Percentiles rank a stretch among this genome's conserved stretches.
phyloP scores from a whole-genome alignment of 2,888 invertebrate genomes.

The Opisthograptis luteolata region DNA sequence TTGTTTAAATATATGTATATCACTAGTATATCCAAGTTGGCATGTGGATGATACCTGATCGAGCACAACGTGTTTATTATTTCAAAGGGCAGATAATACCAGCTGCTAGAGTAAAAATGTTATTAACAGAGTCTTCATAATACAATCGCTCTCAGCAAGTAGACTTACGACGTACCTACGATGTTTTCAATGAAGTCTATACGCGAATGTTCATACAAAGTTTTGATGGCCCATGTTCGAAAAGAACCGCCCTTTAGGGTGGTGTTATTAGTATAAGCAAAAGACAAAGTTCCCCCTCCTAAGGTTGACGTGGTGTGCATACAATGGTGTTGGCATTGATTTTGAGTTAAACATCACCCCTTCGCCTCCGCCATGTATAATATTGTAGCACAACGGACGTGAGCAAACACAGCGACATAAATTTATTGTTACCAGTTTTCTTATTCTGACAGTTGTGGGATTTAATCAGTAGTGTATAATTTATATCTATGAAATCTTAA shows the following conservation, averaged over 20 bases:
- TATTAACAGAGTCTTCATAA: neutral
- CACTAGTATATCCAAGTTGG: too few species aligned
- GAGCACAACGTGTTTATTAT: too few species aligned
- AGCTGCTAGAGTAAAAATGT: neutral
- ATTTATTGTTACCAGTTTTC: constrained; percentile 72
- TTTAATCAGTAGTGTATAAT: constrained; percentile 55
- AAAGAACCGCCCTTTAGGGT: constrained; percentile 74
- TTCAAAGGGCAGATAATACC: neutral
- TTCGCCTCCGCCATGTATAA: constrained; percentile 58
- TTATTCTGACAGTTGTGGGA: constrained; percentile 56
- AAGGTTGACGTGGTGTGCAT: constrained; percentile 73
- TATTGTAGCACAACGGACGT: constrained; percentile 55
- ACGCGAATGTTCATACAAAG: constrained; percentile 77
- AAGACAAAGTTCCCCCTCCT: constrained; percentile 71
- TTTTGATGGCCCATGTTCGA: constrained; percentile 65
- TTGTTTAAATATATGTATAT: too few species aligned
- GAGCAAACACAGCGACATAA: constrained; percentile 72
- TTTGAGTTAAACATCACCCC: constrained; percentile 79
- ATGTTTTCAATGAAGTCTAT: constrained; percentile 69
- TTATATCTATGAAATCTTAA: constrained; percentile 41
- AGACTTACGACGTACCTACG: constrained; percentile 66
- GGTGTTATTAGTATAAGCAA: constrained; percentile 80
- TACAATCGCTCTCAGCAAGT: constrained; percentile 33
- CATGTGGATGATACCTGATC: too few species aligned
- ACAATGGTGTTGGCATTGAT: constrained; percentile 79